phyloP scores from a whole-genome alignment of 2,888 invertebrate genomes.

The Teleogryllus oceanicus region DNA sequence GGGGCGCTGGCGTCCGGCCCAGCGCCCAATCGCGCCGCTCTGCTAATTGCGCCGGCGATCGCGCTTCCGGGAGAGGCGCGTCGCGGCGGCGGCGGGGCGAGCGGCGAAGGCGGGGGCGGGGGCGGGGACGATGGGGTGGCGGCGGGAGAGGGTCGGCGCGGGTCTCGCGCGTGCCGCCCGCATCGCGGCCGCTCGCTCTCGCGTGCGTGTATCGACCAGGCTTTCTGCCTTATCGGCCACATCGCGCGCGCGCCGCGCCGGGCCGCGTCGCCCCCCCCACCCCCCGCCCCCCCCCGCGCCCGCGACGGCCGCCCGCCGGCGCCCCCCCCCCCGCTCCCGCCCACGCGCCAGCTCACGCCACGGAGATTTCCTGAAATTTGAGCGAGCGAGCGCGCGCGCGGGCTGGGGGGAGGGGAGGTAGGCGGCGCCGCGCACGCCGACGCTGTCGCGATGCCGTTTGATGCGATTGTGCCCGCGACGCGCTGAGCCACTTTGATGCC shows the following conservation, averaged over 20 bases:
- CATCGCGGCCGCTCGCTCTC: neutral
- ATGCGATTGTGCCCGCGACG: neutral
- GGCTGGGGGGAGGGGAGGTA: no score
- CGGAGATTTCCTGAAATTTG: conserved; percentile 6
- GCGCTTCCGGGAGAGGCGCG: no score
- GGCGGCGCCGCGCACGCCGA: no score
- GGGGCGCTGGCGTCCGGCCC: no score
- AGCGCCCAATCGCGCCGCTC: no score
- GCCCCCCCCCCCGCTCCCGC: neutral
- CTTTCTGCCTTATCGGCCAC: conserved; percentile 6
- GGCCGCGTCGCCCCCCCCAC: neutral
- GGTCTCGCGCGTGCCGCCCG: neutral
- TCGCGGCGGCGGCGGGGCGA: no score
- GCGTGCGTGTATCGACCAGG: neutral
- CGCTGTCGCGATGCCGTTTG: neutral
- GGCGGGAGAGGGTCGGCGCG: neutral
- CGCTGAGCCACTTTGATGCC: no score
- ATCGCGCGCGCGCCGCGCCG: neutral
- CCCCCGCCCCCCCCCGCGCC: neutral
- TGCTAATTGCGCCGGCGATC: no score
- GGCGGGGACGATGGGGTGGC: no score
- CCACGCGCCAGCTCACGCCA: neutral
- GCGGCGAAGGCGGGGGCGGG: no score
- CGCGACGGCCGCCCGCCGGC: neutral
- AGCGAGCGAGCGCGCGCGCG: neutral